Evolutionary conservation across 2,797 vertebrate genomes (phyloP).

Genomic region (Peromyscus nudipes): DNA sequence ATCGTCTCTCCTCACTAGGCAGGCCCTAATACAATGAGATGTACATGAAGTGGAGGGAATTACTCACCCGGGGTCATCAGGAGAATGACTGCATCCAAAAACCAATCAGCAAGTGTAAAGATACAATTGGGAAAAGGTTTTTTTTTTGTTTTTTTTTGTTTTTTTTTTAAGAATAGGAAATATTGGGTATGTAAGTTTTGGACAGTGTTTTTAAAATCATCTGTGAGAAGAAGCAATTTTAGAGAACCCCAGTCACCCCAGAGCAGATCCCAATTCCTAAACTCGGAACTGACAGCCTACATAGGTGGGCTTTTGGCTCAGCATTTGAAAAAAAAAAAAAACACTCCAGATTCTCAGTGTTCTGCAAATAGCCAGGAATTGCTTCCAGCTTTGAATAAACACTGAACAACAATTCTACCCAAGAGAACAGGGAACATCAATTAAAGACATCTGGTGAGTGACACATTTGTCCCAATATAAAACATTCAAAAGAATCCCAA

Average conservation of each 20-base stretch:
- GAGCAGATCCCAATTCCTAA: background rate
- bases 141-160: background rate
- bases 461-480: conserved; percentile 69
- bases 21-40: background rate
- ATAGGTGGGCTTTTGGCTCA: conserved; percentile 59
- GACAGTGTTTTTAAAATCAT: conserved; percentile 23
- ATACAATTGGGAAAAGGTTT: background rate
- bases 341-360: background rate
- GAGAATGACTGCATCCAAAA: background rate
- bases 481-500: conserved; percentile 64
- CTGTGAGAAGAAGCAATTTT: conserved; percentile 6
- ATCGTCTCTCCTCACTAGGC: background rate
- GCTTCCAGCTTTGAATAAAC: conserved; percentile 67
- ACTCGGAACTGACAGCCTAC: conserved; percentile 3
- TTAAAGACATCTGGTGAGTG: conserved; percentile 80
- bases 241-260: background rate
- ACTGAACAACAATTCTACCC: conserved; percentile 50
- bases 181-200: background rate
- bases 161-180: background rate
- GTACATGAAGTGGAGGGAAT: background rate
- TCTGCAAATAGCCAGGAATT: conserved; percentile 41
- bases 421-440: conserved; percentile 70
- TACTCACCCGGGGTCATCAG: background rate
- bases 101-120: conserved; percentile 7
- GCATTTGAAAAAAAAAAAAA: background rate